Evolutionary conservation across 2,888 invertebrate species (phyloP).

Genomic region (Pycnomerus fuliginosus): DNA sequence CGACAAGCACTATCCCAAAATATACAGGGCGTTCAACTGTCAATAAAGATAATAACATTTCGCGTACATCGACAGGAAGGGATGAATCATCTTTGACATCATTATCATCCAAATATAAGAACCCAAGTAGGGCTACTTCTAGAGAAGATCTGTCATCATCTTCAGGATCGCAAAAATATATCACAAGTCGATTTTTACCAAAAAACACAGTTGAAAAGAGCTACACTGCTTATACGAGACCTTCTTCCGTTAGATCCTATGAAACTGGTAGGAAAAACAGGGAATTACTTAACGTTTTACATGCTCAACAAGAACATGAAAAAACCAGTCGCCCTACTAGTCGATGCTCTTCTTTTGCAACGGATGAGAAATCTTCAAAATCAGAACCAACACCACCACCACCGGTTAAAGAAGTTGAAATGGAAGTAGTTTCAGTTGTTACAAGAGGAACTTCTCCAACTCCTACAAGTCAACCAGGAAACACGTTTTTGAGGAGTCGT

Average conservation of each 20-base stretch:
- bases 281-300: slow-evolving; percentile 47
- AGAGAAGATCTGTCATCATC: slow-evolving; percentile 44
- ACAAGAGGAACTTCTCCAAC: slow-evolving; percentile 80
- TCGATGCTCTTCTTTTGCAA: slow-evolving; percentile 43
- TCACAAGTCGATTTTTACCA: slow-evolving; percentile 51
- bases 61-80: too few relatives aligned
- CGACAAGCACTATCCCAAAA: slow-evolving; percentile 42
- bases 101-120: slow-evolving; percentile 29
- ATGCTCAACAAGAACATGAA: slow-evolving; percentile 45
- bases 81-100: too few relatives aligned
- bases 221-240: slow-evolving; percentile 48
- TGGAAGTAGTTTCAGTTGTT: slow-evolving; percentile 62
- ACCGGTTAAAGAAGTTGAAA: too few relatives aligned
- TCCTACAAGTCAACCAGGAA: slow-evolving; percentile 58
- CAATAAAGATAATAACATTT: slow-evolving; percentile 38
- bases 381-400: slow-evolving; percentile 30
- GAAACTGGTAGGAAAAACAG: slow-evolving; percentile 50
- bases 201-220: slow-evolving; percentile 52
- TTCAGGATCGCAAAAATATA: slow-evolving; percentile 46
- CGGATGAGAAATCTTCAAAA: slow-evolving; percentile 34
- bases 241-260: slow-evolving; percentile 43
- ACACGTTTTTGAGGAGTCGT: slow-evolving; percentile 60
- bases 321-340: slow-evolving; percentile 43
- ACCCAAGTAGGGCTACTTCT: slow-evolving; percentile 37
- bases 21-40: slow-evolving; percentile 40